Percentiles rank a stretch among this genome's conserved stretches.
phyloP scores from a whole-genome alignment of 2,888 invertebrate genomes.

The Chironomus tentans region DNA sequence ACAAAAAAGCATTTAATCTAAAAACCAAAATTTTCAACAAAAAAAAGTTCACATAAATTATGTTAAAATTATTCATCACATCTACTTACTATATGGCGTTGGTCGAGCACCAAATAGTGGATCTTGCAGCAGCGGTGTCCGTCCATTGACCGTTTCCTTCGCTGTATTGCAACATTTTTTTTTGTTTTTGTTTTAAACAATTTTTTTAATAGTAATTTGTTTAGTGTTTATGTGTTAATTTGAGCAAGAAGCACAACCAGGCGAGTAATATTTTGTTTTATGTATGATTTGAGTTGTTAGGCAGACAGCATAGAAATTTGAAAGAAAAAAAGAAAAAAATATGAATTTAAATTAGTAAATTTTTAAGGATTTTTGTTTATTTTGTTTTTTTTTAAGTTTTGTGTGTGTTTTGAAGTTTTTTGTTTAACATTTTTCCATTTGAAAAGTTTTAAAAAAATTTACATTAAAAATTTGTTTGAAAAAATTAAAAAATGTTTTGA shows the following conservation, averaged over 20 bases:
- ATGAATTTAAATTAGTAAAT: background rate
- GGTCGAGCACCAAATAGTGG: constrained; percentile 81
- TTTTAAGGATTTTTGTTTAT: no score
- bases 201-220: background rate
- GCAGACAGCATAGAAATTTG: background rate
- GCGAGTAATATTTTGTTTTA: background rate
- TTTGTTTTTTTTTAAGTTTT: no score
- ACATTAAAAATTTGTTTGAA: no score
- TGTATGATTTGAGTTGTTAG: background rate
- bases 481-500: no score
- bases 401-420: no score
- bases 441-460: background rate
- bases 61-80: background rate
- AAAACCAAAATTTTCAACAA: no score
- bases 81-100: constrained; percentile 77
- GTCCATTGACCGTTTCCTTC: constrained; percentile 48
- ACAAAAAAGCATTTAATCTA: background rate
- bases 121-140: constrained; percentile 78
- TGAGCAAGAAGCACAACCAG: background rate
- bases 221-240: background rate
- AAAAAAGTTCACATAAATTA: background rate
- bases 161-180: constrained; percentile 36
- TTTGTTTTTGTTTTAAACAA: background rate
- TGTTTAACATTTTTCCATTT: no score
- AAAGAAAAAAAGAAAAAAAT: background rate